Conservation (phyloP, 2,113 vertebrate genomes). For the Telmatochromis sp. region DNA sequence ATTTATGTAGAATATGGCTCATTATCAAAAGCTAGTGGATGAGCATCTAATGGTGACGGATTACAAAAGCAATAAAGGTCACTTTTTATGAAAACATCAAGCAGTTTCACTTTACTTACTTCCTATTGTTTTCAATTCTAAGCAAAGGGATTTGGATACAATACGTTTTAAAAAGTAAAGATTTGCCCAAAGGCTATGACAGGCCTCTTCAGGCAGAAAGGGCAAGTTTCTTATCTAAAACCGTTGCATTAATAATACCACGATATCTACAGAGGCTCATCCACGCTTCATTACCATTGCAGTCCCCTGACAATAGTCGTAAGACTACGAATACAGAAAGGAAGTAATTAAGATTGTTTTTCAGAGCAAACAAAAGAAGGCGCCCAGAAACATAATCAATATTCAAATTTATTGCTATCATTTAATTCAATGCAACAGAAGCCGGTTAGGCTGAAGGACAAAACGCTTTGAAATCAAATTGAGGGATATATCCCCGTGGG, state of each 20-base stretch:
- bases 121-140: background rate
- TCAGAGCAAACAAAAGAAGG: conserved; percentile 58
- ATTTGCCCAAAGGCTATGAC: conserved; percentile 12
- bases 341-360: conserved; percentile 63
- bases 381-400: conserved; percentile 55
- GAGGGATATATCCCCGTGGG: background rate
- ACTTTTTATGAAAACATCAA: background rate
- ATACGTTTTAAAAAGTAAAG: conserved; percentile 1
- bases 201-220: conserved; percentile 38
- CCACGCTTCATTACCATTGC: conserved; percentile 57
- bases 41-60: conserved; percentile 18
- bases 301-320: conserved; percentile 59
- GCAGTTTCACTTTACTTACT: background rate
- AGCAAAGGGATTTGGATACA: background rate
- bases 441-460: conserved; percentile 54
- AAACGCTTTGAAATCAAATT: conserved; percentile 47
- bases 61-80: conserved; percentile 16
- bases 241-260: conserved; percentile 45
- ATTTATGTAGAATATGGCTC: background rate
- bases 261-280: conserved; percentile 53
- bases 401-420: conserved; percentile 65
- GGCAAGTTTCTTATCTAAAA: conserved; percentile 49
- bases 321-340: conserved; percentile 36
- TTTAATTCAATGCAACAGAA: conserved; percentile 54
- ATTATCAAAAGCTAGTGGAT: conserved; percentile 6